These are phyloP conservation scores for Pelosia muscerda DNA, from an alignment of 2,888 invertebrate genomes.

Conservation along the genomic window DNA sequence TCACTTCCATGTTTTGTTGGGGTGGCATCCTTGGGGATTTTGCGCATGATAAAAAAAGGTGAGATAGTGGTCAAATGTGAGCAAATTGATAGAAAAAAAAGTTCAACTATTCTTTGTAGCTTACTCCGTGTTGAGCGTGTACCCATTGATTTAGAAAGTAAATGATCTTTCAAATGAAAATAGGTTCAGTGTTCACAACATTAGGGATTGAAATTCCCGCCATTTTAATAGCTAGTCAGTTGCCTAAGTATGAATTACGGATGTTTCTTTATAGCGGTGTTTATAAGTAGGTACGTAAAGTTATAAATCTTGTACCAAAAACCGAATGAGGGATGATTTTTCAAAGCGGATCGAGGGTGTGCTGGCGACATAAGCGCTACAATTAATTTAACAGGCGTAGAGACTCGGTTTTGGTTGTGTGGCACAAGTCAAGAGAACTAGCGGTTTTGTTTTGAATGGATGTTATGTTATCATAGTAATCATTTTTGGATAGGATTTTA, in stretches of 20 bases:
- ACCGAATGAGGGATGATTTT: slow-evolving; percentile 79
- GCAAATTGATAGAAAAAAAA: no score
- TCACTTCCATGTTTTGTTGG: no score
- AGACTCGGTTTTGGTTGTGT: slow-evolving; percentile 40
- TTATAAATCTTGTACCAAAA: slow-evolving; percentile 66
- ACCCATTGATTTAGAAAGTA: no score
- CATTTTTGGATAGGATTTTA: background rate
- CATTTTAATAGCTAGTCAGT: no score
- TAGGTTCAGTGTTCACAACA: no score
- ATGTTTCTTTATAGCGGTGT: slow-evolving; percentile 24
- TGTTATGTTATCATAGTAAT: background rate
- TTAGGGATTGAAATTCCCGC: no score
- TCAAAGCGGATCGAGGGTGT: slow-evolving; percentile 77
- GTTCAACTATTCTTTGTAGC: no score
- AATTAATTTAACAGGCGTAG: slow-evolving; percentile 80
- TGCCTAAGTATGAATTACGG: background rate
- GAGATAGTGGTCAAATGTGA: no score
- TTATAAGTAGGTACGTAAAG: slow-evolving; percentile 47
- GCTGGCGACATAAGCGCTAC: slow-evolving; percentile 77
- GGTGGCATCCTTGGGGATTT: no score
- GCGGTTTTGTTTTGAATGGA: slow-evolving; percentile 14
- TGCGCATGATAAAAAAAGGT: no score
- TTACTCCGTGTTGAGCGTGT: no score
- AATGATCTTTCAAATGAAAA: no score
- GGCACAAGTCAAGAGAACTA: slow-evolving; percentile 10